A percentile compares a stretch with the other conserved stretches of the same genome.
Conservation (phyloP, 2,888 invertebrate genomes). For the Pogonocherus hispidulus region DNA sequence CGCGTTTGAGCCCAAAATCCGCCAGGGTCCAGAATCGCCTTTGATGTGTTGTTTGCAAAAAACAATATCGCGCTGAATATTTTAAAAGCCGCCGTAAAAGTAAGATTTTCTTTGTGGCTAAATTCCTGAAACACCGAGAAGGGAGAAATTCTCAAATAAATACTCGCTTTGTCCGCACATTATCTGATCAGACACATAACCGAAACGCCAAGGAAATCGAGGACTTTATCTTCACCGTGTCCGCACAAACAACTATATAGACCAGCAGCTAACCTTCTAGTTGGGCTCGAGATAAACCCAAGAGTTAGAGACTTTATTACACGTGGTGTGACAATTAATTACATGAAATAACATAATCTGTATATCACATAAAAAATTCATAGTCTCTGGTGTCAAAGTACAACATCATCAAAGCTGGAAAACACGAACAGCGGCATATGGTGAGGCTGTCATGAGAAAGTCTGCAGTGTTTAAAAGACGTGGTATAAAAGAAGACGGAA, state of each 20-base stretch:
- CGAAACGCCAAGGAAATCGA: slow-evolving; percentile 45
- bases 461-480: too few relatives aligned
- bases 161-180: slow-evolving; percentile 48
- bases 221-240: slow-evolving; percentile 40
- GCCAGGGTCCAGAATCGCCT: not conserved
- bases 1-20: not conserved
- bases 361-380: too few relatives aligned
- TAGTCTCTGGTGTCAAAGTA: too few relatives aligned
- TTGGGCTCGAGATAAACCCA: not conserved
- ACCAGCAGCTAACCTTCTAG: not conserved
- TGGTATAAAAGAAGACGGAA: too few relatives aligned
- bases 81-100: slow-evolving; percentile 27
- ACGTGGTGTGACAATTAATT: too few relatives aligned
- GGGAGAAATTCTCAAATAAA: slow-evolving; percentile 44
- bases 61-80: slow-evolving; percentile 25
- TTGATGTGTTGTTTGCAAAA: slow-evolving; percentile 26
- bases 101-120: slow-evolving; percentile 26
- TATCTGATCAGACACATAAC: slow-evolving; percentile 45
- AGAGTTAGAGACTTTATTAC: too few relatives aligned
- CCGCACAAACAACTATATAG: slow-evolving; percentile 41
- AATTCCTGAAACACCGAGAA: slow-evolving; percentile 22
- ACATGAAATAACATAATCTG: too few relatives aligned
- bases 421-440: too few relatives aligned
- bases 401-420: too few relatives aligned
- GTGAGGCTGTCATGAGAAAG: too few relatives aligned